A percentile compares a stretch with the other conserved stretches of the same genome.
Evolutionary conservation across 2,888 invertebrate species (phyloP).

Genomic region (Hemithea aestivaria): DNA sequence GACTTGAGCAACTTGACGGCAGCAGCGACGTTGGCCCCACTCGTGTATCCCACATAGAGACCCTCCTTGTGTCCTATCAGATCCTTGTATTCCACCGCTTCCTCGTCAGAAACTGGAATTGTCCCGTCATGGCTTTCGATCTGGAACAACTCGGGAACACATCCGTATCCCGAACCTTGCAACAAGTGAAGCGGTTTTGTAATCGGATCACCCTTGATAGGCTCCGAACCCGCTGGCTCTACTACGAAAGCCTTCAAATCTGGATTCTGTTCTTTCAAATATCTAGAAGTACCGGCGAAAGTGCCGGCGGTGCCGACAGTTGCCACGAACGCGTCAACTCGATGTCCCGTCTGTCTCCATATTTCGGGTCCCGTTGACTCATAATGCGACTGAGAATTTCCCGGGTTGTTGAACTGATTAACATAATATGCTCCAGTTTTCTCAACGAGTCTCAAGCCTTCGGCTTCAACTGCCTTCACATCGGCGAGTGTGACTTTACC

Average conservation of each 20-base stretch:
- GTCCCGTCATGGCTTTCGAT: conserved; percentile 62
- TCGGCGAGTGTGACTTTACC: conserved; percentile 65
- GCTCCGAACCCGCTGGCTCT: conserved; percentile 62
- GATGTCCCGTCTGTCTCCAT: conserved; percentile 68
- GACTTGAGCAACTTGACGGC: conserved; percentile 61
- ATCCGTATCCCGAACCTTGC: conserved; percentile 69
- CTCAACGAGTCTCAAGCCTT: conserved; percentile 47
- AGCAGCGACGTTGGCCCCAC: conserved; percentile 67
- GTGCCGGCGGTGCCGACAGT: conserved; percentile 68
- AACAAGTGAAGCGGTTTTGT: conserved; percentile 66
- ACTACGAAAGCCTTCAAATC: conserved; percentile 55
- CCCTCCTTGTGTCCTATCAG: conserved; percentile 65
- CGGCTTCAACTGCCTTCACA: conserved; percentile 56
- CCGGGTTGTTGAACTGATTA: conserved; percentile 60
- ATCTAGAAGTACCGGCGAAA: conserved; percentile 58
- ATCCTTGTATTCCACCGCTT: conserved; percentile 51
- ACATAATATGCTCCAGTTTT: conserved; percentile 61
- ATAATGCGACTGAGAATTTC: conserved; percentile 58
- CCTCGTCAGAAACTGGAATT: conserved; percentile 61
- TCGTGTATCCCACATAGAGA: conserved; percentile 66
- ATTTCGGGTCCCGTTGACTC: conserved; percentile 66
- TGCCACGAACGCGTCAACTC: conserved; percentile 61
- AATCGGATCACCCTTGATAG: conserved; percentile 57
- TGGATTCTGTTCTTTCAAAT: conserved; percentile 61
- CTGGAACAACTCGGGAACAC: conserved; percentile 59